Evolutionary conservation across 2,113 vertebrate genomes (phyloP).

Genomic region (Hippocampus mohnikei): DNA sequence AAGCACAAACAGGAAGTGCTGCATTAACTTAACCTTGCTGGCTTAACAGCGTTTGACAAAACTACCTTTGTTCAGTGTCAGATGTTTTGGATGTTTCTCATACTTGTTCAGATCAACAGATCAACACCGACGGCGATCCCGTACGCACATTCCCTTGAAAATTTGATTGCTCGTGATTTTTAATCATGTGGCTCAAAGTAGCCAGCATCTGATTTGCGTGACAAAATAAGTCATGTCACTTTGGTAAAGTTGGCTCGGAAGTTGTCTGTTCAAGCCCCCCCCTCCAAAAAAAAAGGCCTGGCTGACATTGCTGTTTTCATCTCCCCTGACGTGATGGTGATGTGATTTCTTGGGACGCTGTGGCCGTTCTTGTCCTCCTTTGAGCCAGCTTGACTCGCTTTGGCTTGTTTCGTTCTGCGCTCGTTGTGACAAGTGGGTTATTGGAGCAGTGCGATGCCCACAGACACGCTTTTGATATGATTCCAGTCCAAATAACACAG

Average conservation of each 20-base stretch:
- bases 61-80: no score
- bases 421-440: conserved; percentile 53
- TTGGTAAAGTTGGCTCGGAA: neutral
- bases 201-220: neutral
- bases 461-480: conserved; percentile 43
- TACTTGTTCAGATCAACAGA: no score
- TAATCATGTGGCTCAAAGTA: neutral
- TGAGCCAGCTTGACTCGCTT: conserved; percentile 1
- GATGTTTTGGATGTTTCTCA: no score
- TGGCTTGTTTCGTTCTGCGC: conserved; percentile 23
- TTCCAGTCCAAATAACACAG: conserved; percentile 51
- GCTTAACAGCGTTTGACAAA: no score
- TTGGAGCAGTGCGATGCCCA: conserved; percentile 38
- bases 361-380: conserved; percentile 8
- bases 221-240: neutral
- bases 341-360: conserved; percentile 9
- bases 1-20: no score
- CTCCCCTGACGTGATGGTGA: neutral
- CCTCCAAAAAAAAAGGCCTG: neutral
- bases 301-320: neutral
- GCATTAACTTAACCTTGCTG: no score
- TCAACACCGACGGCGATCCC: no score
- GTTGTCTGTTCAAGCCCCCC: neutral
- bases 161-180: neutral
- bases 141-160: no score